These are phyloP conservation scores for Nemoura dubitans DNA, from an alignment of 2,888 invertebrate genomes.

Conservation along the genomic window DNA sequence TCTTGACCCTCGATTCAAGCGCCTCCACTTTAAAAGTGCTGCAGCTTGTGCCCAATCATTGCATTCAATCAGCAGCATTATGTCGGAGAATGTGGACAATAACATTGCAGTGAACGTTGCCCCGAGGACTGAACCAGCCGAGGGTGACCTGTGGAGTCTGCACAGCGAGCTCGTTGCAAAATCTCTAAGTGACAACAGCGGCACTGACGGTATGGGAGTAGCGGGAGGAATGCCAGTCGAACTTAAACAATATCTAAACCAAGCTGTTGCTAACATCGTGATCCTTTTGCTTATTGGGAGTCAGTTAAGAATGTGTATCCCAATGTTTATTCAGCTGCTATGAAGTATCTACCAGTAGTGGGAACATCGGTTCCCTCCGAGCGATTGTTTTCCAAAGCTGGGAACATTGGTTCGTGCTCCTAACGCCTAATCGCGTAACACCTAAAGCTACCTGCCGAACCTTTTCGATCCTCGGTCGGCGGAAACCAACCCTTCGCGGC, in stretches of 20 bases:
- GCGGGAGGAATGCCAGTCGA: conserved; percentile 13
- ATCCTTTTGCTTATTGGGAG: conserved; percentile 14
- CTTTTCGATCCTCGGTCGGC: no score
- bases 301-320: background rate
- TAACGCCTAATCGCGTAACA: no score
- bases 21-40: conserved; percentile 53
- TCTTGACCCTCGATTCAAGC: conserved; percentile 55
- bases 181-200: background rate
- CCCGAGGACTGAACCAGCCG: background rate
- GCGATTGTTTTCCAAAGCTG: conserved; percentile 33
- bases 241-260: conserved; percentile 33
- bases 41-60: conserved; percentile 51
- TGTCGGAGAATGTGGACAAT: conserved; percentile 17
- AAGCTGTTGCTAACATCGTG: background rate
- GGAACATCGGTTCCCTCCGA: conserved; percentile 34
- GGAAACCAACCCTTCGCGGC: no score
- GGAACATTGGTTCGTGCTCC: no score
- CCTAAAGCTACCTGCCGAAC: no score
- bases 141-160: background rate
- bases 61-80: conserved; percentile 40
- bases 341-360: conserved; percentile 33
- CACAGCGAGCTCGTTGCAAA: background rate
- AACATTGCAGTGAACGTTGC: background rate
- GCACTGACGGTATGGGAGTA: background rate
- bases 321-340: conserved; percentile 2